Evolutionary conservation across 2,113 vertebrate species (phyloP), one percentile per base, ranked within the genome.

Genomic region (Mus spicilegus): DNA sequence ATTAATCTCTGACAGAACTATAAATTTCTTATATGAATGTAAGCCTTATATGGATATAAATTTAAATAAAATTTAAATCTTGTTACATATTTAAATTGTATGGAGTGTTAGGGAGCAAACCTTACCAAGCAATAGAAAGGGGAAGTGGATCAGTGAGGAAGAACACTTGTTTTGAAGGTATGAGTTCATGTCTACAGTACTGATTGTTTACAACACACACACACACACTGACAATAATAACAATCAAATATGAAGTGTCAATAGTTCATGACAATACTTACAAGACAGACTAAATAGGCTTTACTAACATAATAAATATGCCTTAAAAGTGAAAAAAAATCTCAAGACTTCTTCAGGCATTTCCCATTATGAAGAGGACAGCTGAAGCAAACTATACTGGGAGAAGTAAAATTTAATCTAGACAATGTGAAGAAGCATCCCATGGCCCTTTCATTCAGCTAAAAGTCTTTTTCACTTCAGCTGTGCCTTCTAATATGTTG

Each of bases 341-440:
- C 42, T 42, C 42, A 42, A 42, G 42, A n/a, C 42, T 42, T 42
- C 42, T 42, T 42, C 42, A 42, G 42, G 42, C 42, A 42, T 42
- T 42, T 42, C 42, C 42, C 42, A 42, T 42, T 30, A 42, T 76
- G 11, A 63, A 85, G 5, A 80, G 10, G 75, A 75, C 1, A 92
- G 30, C 19, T 69, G 54, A 5, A 26, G 24, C 16, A 67, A 24
- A 39, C 26, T 17, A 36, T 1, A 0, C 0, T 39, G 20, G 19
- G 9, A 42, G 12, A 49, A 0, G 5, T 22, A 24, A 61, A 12
- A 30, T 14, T 65, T 5, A 28, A 8, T 65, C 3, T 84, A 63
- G 42, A 46, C 0, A 0, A 26, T 13, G 33, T 63, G 30, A 61
- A 58, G 30, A 42, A 42, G 42, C 2, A 8, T 42, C 69, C n/a